Percentiles rank a stretch among this genome's conserved stretches.
These are phyloP conservation scores for Parauchenoglanis punctatus DNA, from an alignment of 2,797 vertebrate species.

Conservation along the genomic window DNA sequence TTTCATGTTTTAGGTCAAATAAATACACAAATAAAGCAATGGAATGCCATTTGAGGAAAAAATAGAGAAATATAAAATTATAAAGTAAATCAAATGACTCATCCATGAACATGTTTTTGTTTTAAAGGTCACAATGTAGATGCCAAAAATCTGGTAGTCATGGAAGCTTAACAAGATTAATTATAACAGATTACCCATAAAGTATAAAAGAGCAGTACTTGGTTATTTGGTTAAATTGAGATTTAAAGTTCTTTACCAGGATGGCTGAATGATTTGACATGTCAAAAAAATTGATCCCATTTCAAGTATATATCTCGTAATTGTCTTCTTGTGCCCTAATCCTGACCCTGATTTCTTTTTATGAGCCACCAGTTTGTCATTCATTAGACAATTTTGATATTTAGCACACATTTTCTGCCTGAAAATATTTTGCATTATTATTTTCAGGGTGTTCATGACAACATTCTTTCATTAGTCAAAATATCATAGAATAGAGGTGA, in stretches of 20 bases:
- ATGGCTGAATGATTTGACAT: neutral
- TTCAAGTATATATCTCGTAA: neutral
- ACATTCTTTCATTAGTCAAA: neutral
- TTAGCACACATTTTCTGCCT: neutral
- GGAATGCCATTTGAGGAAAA: neutral
- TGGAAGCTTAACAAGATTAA: neutral
- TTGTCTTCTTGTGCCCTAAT: neutral
- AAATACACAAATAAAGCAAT: too few species aligned
- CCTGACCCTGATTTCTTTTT: neutral
- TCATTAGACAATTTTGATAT: neutral
- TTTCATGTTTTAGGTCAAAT: neutral
- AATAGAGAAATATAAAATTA: neutral
- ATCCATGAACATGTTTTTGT: neutral
- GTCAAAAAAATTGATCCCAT: neutral
- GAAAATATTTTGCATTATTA: neutral
- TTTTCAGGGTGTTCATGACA: neutral
- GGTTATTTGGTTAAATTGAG: neutral
- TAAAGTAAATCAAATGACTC: neutral
- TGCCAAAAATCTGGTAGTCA: neutral
- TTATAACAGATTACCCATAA: neutral
- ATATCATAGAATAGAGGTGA: slow-evolving; percentile 21
- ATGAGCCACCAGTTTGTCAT: neutral
- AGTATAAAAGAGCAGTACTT: neutral
- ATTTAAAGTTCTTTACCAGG: neutral
- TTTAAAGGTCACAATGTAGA: neutral